A percentile compares a stretch with the other conserved stretches of the same genome.
phyloP scores from a whole-genome alignment of 2,888 invertebrate species.

The Hirtodrosophila trivittata region DNA sequence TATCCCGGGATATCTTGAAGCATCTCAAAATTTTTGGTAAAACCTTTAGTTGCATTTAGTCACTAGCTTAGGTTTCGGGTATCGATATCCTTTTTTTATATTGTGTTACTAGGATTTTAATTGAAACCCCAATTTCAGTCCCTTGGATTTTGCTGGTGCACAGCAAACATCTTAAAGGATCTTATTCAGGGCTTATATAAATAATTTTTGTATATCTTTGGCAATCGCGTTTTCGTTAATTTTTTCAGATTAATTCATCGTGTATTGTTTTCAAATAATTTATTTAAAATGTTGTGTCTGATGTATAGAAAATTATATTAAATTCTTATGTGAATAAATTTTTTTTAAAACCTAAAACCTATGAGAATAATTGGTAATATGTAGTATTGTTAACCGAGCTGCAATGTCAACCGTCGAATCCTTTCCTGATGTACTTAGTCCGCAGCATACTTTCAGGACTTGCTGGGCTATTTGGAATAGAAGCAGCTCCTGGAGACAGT shows the following conservation, averaged over 20 bases:
- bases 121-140: slow-evolving; percentile 16
- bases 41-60: slow-evolving; percentile 37
- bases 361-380: no score
- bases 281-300: slow-evolving; percentile 1
- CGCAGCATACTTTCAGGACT: no score
- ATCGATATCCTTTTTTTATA: slow-evolving; percentile 19
- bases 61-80: slow-evolving; percentile 13
- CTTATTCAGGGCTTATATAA: slow-evolving; percentile 13
- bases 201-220: slow-evolving; percentile 15
- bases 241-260: slow-evolving; percentile 42
- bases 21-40: slow-evolving; percentile 27
- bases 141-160: slow-evolving; percentile 15
- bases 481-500: no score
- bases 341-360: no score
- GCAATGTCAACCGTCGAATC: no score
- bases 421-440: no score
- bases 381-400: no score
- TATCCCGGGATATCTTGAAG: slow-evolving; percentile 9
- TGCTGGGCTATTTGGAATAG: no score
- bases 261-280: slow-evolving; percentile 47
- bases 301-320: slow-evolving; percentile 16
- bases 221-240: slow-evolving; percentile 45
- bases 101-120: slow-evolving; percentile 64
- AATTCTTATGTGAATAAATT: slow-evolving; percentile 56
- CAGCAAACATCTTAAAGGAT: slow-evolving; percentile 41